Evolutionary conservation across 1,140 invertebrate species (phyloP).

Genomic region (Magallana gigas): DNA sequence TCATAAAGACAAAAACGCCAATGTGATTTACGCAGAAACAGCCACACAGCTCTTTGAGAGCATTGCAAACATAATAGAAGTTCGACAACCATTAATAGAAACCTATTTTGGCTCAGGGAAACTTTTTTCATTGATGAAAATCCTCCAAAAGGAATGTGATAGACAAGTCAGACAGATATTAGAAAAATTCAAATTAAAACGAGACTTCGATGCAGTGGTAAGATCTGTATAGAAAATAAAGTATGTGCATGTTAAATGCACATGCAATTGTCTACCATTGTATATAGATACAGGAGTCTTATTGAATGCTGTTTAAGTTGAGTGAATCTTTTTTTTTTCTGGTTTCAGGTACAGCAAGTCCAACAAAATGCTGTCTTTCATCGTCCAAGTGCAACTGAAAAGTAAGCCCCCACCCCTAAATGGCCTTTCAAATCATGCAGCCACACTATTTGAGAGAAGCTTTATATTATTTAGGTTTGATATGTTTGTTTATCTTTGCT

Average conservation of each 20-base stretch:
- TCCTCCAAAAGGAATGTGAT: constrained; percentile 93
- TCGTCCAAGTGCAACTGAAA: constrained; percentile 69
- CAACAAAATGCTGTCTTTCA: constrained; percentile 71
- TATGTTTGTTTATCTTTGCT: background rate
- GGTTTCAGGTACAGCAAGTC: constrained; percentile 71
- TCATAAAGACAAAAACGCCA: constrained; percentile 72
- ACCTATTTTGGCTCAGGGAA: constrained; percentile 93
- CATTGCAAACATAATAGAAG: constrained; percentile 92
- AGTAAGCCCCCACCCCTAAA: constrained; percentile 57
- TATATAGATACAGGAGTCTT: too few relatives aligned
- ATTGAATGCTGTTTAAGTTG: too few relatives aligned
- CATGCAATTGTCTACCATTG: too few relatives aligned
- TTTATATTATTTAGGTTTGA: background rate
- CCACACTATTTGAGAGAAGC: too few relatives aligned
- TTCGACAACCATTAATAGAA: constrained; percentile 95
- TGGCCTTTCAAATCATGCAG: too few relatives aligned
- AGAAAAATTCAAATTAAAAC: constrained; percentile 87
- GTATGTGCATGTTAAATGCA: too few relatives aligned
- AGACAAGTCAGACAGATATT: constrained; percentile 85
- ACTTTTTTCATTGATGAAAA: constrained; percentile 85
- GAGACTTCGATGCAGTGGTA: constrained; percentile 86
- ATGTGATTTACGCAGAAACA: constrained; percentile 77
- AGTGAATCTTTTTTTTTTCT: background rate
- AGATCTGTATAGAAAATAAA: constrained; percentile 64
- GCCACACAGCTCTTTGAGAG: constrained; percentile 87